Evolutionary conservation across 2,113 vertebrate species (phyloP).

Genomic region (Chloebia gouldiae): DNA sequence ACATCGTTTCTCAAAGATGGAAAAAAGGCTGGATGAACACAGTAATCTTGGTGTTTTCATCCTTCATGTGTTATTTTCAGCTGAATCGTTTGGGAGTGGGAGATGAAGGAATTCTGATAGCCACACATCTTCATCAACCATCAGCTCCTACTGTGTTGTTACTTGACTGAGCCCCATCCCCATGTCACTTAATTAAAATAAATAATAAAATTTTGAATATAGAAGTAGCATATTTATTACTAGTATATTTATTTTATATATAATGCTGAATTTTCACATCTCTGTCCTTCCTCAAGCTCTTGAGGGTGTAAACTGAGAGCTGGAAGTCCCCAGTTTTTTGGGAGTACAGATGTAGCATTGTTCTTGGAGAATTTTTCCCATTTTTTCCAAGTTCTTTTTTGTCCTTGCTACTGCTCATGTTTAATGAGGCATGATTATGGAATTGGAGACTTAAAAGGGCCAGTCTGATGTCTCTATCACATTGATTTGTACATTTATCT

Average conservation of each 20-base stretch:
- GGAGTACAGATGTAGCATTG: background rate
- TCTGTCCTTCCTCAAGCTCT: background rate
- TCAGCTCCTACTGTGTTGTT: background rate
- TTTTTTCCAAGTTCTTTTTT: background rate
- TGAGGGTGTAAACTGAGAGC: background rate
- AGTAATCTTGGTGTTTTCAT: background rate
- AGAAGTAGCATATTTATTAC: background rate
- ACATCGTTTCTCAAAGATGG: background rate
- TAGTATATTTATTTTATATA: background rate
- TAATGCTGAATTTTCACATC: background rate
- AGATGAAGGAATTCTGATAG: background rate
- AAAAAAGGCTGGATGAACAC: background rate
- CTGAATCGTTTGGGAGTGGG: background rate
- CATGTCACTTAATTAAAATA: background rate
- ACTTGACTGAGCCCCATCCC: background rate
- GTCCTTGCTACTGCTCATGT: background rate
- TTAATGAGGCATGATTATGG: constrained; percentile 1
- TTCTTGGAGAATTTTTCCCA: background rate
- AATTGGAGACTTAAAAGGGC: background rate
- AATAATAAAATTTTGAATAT: background rate
- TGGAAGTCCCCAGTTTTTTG: background rate
- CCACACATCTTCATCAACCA: background rate
- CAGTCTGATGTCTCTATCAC: background rate
- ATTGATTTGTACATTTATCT: background rate
- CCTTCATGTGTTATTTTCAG: background rate